Conservation (phyloP, 2,888 invertebrate species). For the Mallateleia sp. region DNA sequence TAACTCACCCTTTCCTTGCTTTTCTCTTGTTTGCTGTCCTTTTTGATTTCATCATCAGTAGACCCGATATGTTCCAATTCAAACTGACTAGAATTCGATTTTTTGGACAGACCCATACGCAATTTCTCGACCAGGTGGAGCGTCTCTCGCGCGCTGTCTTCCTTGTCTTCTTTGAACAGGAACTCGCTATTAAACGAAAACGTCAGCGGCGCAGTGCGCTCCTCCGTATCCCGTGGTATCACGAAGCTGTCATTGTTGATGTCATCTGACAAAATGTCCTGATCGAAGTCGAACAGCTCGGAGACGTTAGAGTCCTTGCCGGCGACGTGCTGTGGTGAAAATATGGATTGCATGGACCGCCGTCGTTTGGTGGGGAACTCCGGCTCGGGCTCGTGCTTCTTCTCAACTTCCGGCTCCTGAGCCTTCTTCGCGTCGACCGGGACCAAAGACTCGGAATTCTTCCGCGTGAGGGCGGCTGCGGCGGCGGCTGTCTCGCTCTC, state of each 20-base stretch:
- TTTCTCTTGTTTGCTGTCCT: conserved; percentile 81
- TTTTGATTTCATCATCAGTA: conserved; percentile 87
- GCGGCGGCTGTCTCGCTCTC: conserved; percentile 49
- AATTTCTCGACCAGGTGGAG: conserved; percentile 96
- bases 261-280: conserved; percentile 91
- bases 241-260: conserved; percentile 92
- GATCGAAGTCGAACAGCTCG: conserved; percentile 92
- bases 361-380: conserved; percentile 84
- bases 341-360: conserved; percentile 91
- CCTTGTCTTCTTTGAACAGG: conserved; percentile 94
- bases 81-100: conserved; percentile 91
- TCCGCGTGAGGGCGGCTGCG: conserved; percentile 32
- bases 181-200: conserved; percentile 93
- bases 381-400: conserved; percentile 53
- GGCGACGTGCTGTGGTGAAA: conserved; percentile 93
- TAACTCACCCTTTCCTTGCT: conserved; percentile 60
- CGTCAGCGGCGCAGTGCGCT: conserved; percentile 91
- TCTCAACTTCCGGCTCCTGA: conserved; percentile 43
- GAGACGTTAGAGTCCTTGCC: conserved; percentile 90
- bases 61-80: conserved; percentile 89
- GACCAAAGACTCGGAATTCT: conserved; percentile 72
- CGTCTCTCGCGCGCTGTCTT: conserved; percentile 96
- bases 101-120: conserved; percentile 93
- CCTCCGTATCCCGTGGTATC: conserved; percentile 91
- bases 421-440: conserved; percentile 67